Conservation (phyloP, 2,797 vertebrate species). For the Notolepis coatsorum region DNA sequence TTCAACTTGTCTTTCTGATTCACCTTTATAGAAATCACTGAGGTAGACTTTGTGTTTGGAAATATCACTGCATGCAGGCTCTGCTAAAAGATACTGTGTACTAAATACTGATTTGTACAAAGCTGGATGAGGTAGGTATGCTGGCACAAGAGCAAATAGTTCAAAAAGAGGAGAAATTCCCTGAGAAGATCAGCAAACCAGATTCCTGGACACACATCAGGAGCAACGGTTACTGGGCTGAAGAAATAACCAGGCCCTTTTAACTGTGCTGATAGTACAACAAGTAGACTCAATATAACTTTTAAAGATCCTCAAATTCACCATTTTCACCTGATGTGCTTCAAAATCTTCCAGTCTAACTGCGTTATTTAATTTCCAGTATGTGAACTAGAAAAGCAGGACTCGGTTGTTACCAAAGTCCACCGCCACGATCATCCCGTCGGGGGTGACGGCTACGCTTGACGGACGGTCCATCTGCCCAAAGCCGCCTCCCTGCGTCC, state of each 20-base stretch:
- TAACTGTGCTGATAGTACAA: no score
- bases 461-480: conserved; percentile 94
- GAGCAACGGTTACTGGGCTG: conserved; percentile 37
- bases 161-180: conserved; percentile 70
- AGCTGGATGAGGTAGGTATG: conserved; percentile 91
- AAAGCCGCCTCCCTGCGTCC: conserved; percentile 88
- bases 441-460: conserved; percentile 89
- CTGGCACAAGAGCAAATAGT: conserved; percentile 79
- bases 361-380: no score
- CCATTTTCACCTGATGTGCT: conserved; percentile 24
- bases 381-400: conserved; percentile 81
- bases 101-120: conserved; percentile 83
- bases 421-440: conserved; percentile 90
- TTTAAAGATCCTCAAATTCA: no score
- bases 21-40: conserved; percentile 64
- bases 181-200: conserved; percentile 60
- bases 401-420: conserved; percentile 94
- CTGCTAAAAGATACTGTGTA: conserved; percentile 85
- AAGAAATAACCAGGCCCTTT: no score
- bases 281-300: no score
- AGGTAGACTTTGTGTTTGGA: conserved; percentile 86
- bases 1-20: conserved; percentile 51
- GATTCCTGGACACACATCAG: conserved; percentile 51
- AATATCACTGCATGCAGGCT: conserved; percentile 87
- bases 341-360: conserved; percentile 65